Conservation (phyloP, 2,888 invertebrate genomes). For the Dascillus cervinus region DNA sequence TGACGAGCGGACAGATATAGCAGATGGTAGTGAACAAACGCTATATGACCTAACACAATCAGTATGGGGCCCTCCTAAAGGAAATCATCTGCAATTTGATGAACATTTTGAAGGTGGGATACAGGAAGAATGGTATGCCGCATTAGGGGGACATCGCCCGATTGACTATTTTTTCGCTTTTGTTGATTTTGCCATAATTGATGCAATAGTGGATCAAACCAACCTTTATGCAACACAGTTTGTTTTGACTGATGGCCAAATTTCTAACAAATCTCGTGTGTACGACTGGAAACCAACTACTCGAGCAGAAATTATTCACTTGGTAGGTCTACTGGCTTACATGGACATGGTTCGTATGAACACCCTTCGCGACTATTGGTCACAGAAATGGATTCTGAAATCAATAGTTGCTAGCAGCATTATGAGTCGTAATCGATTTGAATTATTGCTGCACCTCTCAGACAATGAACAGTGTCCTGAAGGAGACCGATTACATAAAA, state of each 20-base stretch:
- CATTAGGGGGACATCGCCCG: not conserved
- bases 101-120: conserved; percentile 3
- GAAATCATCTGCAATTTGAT: conserved; percentile 1
- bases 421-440: conserved; percentile 3
- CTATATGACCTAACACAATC: no score
- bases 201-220: conserved; percentile 3
- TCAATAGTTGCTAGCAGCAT: not conserved
- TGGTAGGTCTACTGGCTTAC: conserved; percentile 18
- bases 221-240: no score
- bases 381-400: not conserved
- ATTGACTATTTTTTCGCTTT: conserved; percentile 1
- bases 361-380: conserved; percentile 2
- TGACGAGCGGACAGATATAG: no score
- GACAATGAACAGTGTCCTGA: conserved; percentile 5
- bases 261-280: conserved; percentile 3
- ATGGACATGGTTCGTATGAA: conserved; percentile 1
- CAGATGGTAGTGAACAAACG: no score
- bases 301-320: conserved; percentile 14
- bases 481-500: conserved; percentile 1
- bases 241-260: no score
- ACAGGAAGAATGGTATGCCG: not conserved
- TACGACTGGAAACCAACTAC: conserved; percentile 6
- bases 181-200: conserved; percentile 1
- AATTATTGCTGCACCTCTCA: conserved; percentile 4
- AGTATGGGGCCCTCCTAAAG: no score